Evolutionary conservation across 2,888 invertebrate species (phyloP).

Genomic region (Pandemis corylana): DNA sequence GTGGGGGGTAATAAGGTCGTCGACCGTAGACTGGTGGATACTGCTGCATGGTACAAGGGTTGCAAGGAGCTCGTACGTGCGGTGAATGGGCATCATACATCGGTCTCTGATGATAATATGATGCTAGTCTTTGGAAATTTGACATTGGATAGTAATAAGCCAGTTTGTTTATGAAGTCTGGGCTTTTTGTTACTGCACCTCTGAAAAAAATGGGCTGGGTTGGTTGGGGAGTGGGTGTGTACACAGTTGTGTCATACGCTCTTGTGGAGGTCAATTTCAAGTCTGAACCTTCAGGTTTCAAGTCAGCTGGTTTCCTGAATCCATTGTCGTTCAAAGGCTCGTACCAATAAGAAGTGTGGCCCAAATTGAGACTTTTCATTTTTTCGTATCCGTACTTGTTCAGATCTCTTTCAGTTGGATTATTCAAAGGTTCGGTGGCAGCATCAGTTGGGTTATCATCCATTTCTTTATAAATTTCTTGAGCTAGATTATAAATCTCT

Average conservation of each 20-base stretch:
- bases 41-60: constrained; percentile 44
- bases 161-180: constrained; percentile 55
- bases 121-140: constrained; percentile 59
- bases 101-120: constrained; percentile 56
- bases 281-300: constrained; percentile 49
- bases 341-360: constrained; percentile 59
- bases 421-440: constrained; percentile 48
- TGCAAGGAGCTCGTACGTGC: constrained; percentile 21
- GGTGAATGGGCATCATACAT: background rate
- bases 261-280: constrained; percentile 42
- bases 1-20: constrained; percentile 44
- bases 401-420: constrained; percentile 33
- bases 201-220: constrained; percentile 52
- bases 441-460: constrained; percentile 55
- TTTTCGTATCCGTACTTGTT: constrained; percentile 29
- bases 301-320: constrained; percentile 48
- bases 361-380: constrained; percentile 38
- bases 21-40: constrained; percentile 42
- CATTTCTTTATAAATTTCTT: constrained; percentile 75
- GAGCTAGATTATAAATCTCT: constrained; percentile 75
- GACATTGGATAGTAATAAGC: constrained; percentile 69
- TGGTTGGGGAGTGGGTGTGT: constrained; percentile 36
- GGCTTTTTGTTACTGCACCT: constrained; percentile 48
- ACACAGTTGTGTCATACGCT: constrained; percentile 11
- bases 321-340: constrained; percentile 54